These are phyloP conservation scores for Lepus americanus DNA, from an alignment of 2,113 vertebrate species.

Conservation along the genomic window DNA sequence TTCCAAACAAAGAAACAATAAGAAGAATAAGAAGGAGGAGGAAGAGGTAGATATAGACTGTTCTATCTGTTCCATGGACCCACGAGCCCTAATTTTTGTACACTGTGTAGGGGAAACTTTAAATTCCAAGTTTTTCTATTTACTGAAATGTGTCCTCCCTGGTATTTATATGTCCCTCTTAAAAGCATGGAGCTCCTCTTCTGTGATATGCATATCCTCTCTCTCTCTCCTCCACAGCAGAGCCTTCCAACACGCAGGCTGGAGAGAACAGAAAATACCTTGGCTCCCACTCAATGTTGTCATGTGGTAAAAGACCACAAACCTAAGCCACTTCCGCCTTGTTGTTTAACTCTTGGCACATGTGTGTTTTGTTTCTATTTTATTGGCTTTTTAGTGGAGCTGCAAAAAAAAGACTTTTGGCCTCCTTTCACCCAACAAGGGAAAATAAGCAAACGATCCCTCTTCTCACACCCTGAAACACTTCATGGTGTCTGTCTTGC, in stretches of 20 bases:
- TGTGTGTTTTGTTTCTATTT: constrained; percentile 77
- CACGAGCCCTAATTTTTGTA: background rate
- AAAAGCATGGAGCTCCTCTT: background rate
- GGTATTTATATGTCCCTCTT: rapidly evolving
- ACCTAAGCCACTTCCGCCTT: constrained; percentile 76
- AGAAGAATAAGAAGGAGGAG: background rate
- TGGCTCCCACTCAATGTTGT: constrained; percentile 65
- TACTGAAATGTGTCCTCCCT: background rate
- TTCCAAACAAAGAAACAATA: background rate
- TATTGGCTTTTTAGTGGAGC: constrained; percentile 74
- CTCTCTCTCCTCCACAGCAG: background rate
- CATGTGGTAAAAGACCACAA: constrained; percentile 76
- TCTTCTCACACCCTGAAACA: constrained; percentile 10
- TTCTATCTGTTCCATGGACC: background rate
- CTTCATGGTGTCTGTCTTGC: background rate
- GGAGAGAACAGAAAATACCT: constrained; percentile 69
- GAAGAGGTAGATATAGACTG: too few species aligned
- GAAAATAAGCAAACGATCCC: constrained; percentile 49
- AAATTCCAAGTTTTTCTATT: background rate
- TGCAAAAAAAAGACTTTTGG: constrained; percentile 57
- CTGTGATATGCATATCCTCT: background rate
- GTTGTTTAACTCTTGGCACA: constrained; percentile 75
- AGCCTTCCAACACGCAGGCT: constrained; percentile 46
- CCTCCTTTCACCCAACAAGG: constrained; percentile 51
- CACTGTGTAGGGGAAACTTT: background rate